Conservation (phyloP, 2,888 invertebrate genomes). For the Ophraella communa region DNA sequence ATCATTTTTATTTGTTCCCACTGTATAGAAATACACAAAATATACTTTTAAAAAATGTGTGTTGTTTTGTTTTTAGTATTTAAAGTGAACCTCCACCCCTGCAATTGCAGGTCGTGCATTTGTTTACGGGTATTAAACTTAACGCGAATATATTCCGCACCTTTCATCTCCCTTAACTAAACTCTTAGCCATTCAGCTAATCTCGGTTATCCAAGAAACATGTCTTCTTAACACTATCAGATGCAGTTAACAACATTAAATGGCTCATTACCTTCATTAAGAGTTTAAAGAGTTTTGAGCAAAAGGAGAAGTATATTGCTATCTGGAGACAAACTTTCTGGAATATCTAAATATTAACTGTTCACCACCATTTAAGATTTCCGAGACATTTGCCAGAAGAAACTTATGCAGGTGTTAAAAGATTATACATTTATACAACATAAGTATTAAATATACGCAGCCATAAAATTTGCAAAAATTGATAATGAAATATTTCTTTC, state of each 20-base stretch:
- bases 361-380: conserved; percentile 8
- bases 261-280: conserved; percentile 48
- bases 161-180: conserved; percentile 36
- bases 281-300: conserved; percentile 47
- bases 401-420: conserved; percentile 6
- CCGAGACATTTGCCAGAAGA: background rate
- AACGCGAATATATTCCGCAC: conserved; percentile 34
- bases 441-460: background rate
- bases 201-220: conserved; percentile 51
- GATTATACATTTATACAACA: background rate
- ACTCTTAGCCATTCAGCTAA: conserved; percentile 45
- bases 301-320: conserved; percentile 40
- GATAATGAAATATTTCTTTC: too few relatives aligned
- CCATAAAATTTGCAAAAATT: too few relatives aligned
- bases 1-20: too few relatives aligned
- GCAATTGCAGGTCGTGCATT: conserved; percentile 10
- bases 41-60: too few relatives aligned
- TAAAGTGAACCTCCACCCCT: background rate
- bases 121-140: conserved; percentile 31
- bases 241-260: conserved; percentile 47
- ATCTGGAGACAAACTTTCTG: conserved; percentile 35
- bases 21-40: too few relatives aligned
- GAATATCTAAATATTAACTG: conserved; percentile 22
- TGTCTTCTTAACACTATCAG: conserved; percentile 48
- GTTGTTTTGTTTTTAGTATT: too few relatives aligned